A percentile compares a stretch with the other conserved stretches of the same genome.
Conservation (phyloP, 1,140 invertebrate species). For the Trachymyrmex septentrionalis region DNA sequence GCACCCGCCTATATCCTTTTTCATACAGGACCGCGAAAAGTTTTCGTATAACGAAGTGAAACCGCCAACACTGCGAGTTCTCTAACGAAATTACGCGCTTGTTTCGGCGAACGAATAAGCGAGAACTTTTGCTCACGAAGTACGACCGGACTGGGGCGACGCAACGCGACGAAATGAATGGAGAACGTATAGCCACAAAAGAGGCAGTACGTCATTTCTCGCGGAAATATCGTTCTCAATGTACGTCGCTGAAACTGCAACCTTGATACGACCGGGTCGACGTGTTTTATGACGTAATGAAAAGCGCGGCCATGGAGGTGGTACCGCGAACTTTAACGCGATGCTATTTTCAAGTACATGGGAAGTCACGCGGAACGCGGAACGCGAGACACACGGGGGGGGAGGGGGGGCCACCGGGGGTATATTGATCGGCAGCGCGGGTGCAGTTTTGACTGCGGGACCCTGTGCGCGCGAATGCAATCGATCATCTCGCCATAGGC, state of each 20-base stretch:
- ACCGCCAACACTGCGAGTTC: constrained; percentile 44
- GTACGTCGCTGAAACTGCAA: constrained; percentile 8
- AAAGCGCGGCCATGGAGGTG: constrained; percentile 9
- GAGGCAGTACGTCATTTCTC: background rate
- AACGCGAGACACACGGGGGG: constrained; percentile 28
- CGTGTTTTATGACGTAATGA: constrained; percentile 29
- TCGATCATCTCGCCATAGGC: constrained; percentile 59
- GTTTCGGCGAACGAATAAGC: constrained; percentile 64
- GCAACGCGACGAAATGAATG: constrained; percentile 16
- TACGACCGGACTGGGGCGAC: constrained; percentile 10
- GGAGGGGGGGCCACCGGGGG: too few relatives aligned
- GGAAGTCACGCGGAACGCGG: constrained; percentile 20
- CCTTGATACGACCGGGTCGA: constrained; percentile 3
- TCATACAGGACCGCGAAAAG: constrained; percentile 55
- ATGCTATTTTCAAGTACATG: constrained; percentile 23
- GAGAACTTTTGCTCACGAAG: constrained; percentile 56
- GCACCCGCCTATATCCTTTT: constrained; percentile 22
- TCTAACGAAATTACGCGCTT: constrained; percentile 67
- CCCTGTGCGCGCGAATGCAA: constrained; percentile 55
- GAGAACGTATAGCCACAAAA: constrained; percentile 15
- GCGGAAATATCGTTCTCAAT: constrained; percentile 3
- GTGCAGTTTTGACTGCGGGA: constrained; percentile 52
- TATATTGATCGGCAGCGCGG: constrained; percentile 54
- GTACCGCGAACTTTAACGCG: constrained; percentile 2
- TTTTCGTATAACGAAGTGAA: constrained; percentile 72